phyloP scores from a whole-genome alignment of 2,797 vertebrate genomes.

The Manis pentadactyla region DNA sequence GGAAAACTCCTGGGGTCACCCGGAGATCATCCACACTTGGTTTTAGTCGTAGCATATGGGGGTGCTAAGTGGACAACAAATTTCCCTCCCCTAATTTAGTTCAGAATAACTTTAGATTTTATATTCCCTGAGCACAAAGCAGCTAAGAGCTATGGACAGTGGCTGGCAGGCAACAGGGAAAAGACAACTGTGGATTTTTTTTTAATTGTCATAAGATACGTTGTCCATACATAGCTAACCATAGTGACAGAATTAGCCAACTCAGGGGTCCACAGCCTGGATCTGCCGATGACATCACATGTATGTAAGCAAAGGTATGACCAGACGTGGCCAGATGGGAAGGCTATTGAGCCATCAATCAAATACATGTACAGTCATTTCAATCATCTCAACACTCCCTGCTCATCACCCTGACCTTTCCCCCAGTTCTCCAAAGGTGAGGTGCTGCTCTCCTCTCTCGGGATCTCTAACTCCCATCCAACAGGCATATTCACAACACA shows the following conservation, averaged over 20 bases:
- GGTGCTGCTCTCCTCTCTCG: neutral
- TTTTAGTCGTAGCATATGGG: slow-evolving; percentile 53
- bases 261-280: neutral
- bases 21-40: slow-evolving; percentile 72
- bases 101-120: slow-evolving; percentile 72
- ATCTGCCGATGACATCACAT: neutral
- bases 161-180: slow-evolving; percentile 9
- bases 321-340: neutral
- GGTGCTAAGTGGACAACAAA: slow-evolving; percentile 65
- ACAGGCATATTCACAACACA: neutral
- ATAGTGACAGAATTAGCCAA: neutral
- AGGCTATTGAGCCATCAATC: neutral
- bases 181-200: neutral
- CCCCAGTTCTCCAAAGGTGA: neutral
- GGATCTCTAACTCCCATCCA: neutral
- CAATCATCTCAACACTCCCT: neutral
- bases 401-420: too few species aligned
- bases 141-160: slow-evolving; percentile 34
- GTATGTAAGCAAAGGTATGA: neutral
- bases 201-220: slow-evolving; percentile 50
- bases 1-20: slow-evolving; percentile 62
- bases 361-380: neutral
- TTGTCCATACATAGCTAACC: slow-evolving; percentile 7
- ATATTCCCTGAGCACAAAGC: slow-evolving; percentile 37
- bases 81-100: slow-evolving; percentile 70